Evolutionary conservation across 2,888 invertebrate genomes (phyloP), one percentile per base, ranked within the genome.

Genomic region (Athalia cordata): DNA sequence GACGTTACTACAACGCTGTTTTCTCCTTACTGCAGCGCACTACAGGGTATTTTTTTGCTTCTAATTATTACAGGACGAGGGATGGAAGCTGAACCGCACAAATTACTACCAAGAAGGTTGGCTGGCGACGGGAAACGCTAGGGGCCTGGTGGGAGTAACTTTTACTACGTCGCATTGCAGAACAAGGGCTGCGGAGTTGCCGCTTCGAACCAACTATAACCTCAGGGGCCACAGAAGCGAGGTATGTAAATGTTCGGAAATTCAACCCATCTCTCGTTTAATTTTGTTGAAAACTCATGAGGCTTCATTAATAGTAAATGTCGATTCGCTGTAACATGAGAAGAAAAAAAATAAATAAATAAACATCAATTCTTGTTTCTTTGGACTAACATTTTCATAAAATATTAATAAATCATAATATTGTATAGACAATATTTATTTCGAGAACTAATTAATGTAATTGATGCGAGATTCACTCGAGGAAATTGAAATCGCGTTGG

Each of bases 101-200:
- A 97, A 97, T 92, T 98, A 98, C 91, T 98, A 98, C 90, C 97
- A 98, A 91, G 98, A 99, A 91, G 99, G 98, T 70, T 99, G 99
- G 99, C 92, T 99, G 88, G 98, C 98, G 81, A 97, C 97, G 66
- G 98, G 98, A 84, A 99, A 98, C 91, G 95, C 96, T 80, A 94
- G 97, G 85, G 98, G 98, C 62, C 95, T 98, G 84, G 97, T 98
- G 78, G 98, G 99, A 78, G 98, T 98, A 76, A 99, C 98, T 79
- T 98, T 98, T 91, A 98, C 98, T 78, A 96, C 98, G 68, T 97
- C 97, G 81, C 97, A 98, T 90, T 97, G 96, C 91, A 94, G 95
- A 85, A 95, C 96, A 85, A 95, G 95, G 82, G 86, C 89, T 84
- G 94, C 96, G 86, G 96, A 96, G 88, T 93, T 96, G 89, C 98